Evolutionary conservation across 2,113 vertebrate species (phyloP).

Genomic region (Neotoma lepida): DNA sequence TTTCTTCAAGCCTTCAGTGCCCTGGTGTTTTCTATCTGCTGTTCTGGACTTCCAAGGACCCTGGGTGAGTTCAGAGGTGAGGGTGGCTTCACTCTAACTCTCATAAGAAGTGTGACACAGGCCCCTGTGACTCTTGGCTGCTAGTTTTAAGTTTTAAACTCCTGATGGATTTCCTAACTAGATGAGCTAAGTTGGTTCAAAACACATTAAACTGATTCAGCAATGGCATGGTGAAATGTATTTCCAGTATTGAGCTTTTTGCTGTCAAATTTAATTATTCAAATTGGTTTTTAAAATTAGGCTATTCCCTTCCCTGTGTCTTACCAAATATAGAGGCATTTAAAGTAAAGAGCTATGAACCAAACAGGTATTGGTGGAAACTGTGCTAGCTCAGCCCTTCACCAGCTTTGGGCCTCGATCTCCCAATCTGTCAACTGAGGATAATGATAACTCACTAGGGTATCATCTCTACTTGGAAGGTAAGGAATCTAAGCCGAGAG

Average conservation of each 20-base stretch:
- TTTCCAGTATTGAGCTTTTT: slow-evolving; percentile 69
- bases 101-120: slow-evolving; percentile 31
- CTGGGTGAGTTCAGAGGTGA: slow-evolving; percentile 59
- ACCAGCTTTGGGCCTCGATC: slow-evolving; percentile 1
- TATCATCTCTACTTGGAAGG: neutral
- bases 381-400: neutral
- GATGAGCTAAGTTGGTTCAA: slow-evolving; percentile 67
- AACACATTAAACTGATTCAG: slow-evolving; percentile 73
- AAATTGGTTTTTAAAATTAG: slow-evolving; percentile 56
- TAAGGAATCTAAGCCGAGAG: neutral
- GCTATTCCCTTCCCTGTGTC: neutral
- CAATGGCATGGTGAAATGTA: slow-evolving; percentile 64
- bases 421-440: neutral
- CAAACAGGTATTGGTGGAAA: neutral
- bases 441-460: neutral
- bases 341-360: slow-evolving; percentile 45
- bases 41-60: slow-evolving; percentile 48
- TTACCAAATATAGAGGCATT: slow-evolving; percentile 58
- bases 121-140: neutral
- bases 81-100: slow-evolving; percentile 30
- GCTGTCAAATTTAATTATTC: slow-evolving; percentile 77
- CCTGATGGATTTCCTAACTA: slow-evolving; percentile 58
- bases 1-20: slow-evolving; percentile 48
- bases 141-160: slow-evolving; percentile 61
- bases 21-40: slow-evolving; percentile 8